Percentiles rank a stretch among this genome's conserved stretches.
These are phyloP conservation scores for Campoletis raptor DNA, from an alignment of 2,888 invertebrate genomes.

Conservation along the genomic window DNA sequence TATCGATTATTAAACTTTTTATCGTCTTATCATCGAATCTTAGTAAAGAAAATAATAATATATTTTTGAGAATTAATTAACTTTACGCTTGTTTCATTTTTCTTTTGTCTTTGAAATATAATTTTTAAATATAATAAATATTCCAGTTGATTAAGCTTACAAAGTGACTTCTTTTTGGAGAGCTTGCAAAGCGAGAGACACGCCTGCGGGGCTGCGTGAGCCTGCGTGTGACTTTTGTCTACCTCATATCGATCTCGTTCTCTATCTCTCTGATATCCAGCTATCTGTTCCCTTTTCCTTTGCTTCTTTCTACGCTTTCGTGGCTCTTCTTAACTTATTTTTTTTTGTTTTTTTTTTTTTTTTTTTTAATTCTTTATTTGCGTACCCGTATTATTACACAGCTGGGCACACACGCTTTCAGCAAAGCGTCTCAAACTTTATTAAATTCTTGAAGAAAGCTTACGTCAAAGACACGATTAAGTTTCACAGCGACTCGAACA, in stretches of 20 bases:
- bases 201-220: slow-evolving; percentile 55
- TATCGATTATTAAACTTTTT: too few relatives aligned
- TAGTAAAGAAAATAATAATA: too few relatives aligned
- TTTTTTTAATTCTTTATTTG: not conserved
- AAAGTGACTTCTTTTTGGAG: not conserved
- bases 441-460: not conserved
- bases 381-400: not conserved
- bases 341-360: not conserved
- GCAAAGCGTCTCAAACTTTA: not conserved
- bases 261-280: slow-evolving; percentile 20
- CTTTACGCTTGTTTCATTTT: too few relatives aligned
- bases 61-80: too few relatives aligned
- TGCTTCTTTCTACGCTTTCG: slow-evolving; percentile 30
- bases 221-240: slow-evolving; percentile 60
- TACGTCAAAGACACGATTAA: not conserved
- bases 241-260: slow-evolving; percentile 57
- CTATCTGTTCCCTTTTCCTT: not conserved
- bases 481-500: not conserved
- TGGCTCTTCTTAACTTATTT: too few relatives aligned
- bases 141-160: not conserved
- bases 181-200: slow-evolving; percentile 33
- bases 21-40: too few relatives aligned
- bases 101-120: not conserved
- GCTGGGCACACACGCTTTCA: not conserved
- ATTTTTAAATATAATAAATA: not conserved